Evolutionary conservation across 35 echinoderm and acorn worm genomes (phyloP), one percentile per base, ranked within the genome.

Genomic region (Acanthaster planci): DNA sequence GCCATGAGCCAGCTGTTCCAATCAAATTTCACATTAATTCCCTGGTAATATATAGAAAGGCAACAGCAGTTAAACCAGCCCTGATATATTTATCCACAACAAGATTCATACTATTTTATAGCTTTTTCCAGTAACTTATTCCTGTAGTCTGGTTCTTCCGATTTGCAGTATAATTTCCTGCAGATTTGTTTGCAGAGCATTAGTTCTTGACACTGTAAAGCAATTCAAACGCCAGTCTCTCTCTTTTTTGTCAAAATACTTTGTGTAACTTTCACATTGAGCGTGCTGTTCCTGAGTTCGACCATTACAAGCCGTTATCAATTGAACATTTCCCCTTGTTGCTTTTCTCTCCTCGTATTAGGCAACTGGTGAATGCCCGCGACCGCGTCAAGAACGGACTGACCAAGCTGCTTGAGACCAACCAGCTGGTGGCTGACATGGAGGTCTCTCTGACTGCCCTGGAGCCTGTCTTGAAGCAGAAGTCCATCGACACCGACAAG

Each of bases 401-500:
- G 52, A 89, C 78, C 30, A 97, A 97, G 80, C 55, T 97, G 8
- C 76, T 97, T 42, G 90, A 97, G 80, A 97, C 94, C 51, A 97
- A 97, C 52, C 80, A 78, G 72, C 84, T 97, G 19, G 94, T 97
- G 8, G 90, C 90, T 44, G 90, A 90, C 39, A 89, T 97, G 90
- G 91, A 97, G 81, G 86, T 97, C 3, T 68, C 87, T 59, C 54
- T 97, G 78, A 97, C 94, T 40, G 94, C 94, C 29, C 78, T 97
- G 16, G 90, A 97, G 84, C 94, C 94, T 36, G 94, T 93, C 81
- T 83, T 97, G 81, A 92, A 97, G 44, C 80, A 97, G 85, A 97
- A 97, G 76, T 97, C 94, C 29, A 87, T 79, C 8, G 86, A 97
- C 76, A 97, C 94, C 4, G 94, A 97, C 60, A 21, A 50, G 0